phyloP scores from a whole-genome alignment of 1,140 invertebrate species.

The Leptopilina clavipes region DNA sequence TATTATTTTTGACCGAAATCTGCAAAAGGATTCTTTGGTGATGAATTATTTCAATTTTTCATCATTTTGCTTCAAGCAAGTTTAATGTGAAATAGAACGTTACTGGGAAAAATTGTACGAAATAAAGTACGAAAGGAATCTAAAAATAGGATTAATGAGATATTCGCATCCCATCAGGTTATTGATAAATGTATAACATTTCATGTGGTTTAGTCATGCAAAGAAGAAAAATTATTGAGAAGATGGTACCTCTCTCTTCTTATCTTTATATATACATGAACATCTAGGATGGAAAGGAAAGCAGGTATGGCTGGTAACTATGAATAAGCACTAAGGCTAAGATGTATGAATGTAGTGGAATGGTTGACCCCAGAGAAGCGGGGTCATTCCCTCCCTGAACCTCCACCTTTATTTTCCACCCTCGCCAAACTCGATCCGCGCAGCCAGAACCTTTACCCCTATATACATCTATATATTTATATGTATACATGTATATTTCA shows the following conservation, averaged over 20 bases:
- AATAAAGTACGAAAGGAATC: conserved; percentile 11
- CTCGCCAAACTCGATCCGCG: background rate
- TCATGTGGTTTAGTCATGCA: background rate
- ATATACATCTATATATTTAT: background rate
- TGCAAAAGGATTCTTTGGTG: background rate
- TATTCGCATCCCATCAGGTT: background rate
- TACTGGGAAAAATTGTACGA: background rate
- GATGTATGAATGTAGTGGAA: conserved; percentile 2
- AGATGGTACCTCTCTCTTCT: background rate
- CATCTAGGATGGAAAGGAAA: background rate
- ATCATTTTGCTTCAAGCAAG: background rate
- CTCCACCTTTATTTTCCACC: conserved; percentile 6
- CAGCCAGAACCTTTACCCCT: conserved; percentile 8
- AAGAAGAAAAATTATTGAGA: conserved; percentile 7
- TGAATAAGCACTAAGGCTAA: conserved; percentile 8
- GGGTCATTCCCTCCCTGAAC: conserved; percentile 25
- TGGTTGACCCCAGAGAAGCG: conserved; percentile 16
- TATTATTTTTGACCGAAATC: background rate
- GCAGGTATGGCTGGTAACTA: conserved; percentile 10
- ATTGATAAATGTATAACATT: background rate
- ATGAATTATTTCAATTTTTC: background rate
- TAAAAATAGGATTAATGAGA: conserved; percentile 10
- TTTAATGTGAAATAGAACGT: background rate
- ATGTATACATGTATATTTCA: background rate
- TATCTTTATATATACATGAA: no score